Evolutionary conservation across 1,140 invertebrate genomes (phyloP).

Genomic region (Drosophila biarmipes): DNA sequence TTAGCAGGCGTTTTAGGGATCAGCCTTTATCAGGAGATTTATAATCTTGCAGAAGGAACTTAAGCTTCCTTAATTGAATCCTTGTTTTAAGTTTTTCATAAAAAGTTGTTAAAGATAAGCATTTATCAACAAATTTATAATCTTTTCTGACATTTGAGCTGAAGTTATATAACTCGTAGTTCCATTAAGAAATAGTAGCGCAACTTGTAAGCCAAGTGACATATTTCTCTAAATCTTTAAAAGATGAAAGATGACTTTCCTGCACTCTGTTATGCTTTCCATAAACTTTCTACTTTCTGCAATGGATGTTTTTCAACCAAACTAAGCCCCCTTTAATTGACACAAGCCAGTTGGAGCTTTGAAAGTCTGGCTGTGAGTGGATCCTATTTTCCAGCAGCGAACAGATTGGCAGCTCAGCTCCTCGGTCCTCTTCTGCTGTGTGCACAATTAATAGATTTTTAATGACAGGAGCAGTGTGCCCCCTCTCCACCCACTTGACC

Average conservation of each 20-base stretch:
- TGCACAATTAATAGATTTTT: slow-evolving; percentile 81
- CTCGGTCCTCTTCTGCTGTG: slow-evolving; percentile 58
- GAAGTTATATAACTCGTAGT: too few species aligned
- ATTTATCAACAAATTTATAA: too few species aligned
- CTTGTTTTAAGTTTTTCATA: too few species aligned
- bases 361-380: slow-evolving; percentile 14
- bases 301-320: background rate
- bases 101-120: too few species aligned
- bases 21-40: too few species aligned
- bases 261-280: background rate
- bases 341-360: slow-evolving; percentile 2
- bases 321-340: background rate
- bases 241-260: too few species aligned
- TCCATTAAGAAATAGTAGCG: too few species aligned
- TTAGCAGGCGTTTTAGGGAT: too few species aligned
- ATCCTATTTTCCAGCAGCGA: slow-evolving; percentile 9
- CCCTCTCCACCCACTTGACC: slow-evolving; percentile 42
- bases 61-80: too few species aligned
- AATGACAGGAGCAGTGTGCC: slow-evolving; percentile 64
- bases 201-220: background rate
- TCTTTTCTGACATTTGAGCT: too few species aligned
- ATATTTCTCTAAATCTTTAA: background rate
- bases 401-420: slow-evolving; percentile 49
- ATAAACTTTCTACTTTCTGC: background rate
- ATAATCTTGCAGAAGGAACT: too few species aligned